These are phyloP conservation scores for Plebejus melissa DNA, from an alignment of 2,888 invertebrate genomes.

Conservation along the genomic window DNA sequence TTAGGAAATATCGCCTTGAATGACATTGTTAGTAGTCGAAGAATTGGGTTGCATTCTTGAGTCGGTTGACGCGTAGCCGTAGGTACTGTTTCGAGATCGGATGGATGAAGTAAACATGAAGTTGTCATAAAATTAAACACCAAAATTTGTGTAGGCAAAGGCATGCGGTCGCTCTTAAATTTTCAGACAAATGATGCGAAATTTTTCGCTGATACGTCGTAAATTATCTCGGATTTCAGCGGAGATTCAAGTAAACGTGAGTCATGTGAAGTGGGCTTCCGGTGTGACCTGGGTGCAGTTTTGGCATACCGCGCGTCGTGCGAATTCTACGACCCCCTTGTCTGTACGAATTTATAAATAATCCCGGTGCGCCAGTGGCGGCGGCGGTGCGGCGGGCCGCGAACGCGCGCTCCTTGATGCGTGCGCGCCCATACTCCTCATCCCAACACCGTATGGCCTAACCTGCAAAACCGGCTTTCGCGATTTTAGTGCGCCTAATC, in stretches of 20 bases:
- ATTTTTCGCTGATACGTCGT: slow-evolving; percentile 4
- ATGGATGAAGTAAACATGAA: background rate
- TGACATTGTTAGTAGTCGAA: slow-evolving; percentile 3
- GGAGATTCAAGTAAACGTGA: slow-evolving; percentile 23
- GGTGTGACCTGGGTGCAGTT: slow-evolving; percentile 61
- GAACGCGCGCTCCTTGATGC: slow-evolving; percentile 72
- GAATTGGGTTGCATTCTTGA: background rate
- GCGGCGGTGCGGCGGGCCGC: slow-evolving; percentile 73
- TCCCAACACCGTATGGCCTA: slow-evolving; percentile 31
- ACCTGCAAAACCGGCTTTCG: slow-evolving; percentile 16
- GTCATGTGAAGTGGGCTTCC: slow-evolving; percentile 47
- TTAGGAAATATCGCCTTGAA: slow-evolving; percentile 15
- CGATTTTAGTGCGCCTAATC: slow-evolving; percentile 28
- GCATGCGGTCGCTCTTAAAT: background rate
- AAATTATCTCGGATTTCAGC: slow-evolving; percentile 2
- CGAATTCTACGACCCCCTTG: slow-evolving; percentile 78
- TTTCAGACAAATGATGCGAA: slow-evolving; percentile 12
- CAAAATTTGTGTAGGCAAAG: background rate
- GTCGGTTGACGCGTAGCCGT: background rate
- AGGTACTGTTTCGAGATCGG: background rate
- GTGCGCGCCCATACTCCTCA: slow-evolving; percentile 53
- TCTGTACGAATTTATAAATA: slow-evolving; percentile 77
- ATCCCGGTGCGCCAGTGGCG: slow-evolving; percentile 76
- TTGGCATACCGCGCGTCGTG: slow-evolving; percentile 66
- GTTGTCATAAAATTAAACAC: background rate